phyloP scores from a whole-genome alignment of 2,888 invertebrate species.

The Yponomeuta evonymella region DNA sequence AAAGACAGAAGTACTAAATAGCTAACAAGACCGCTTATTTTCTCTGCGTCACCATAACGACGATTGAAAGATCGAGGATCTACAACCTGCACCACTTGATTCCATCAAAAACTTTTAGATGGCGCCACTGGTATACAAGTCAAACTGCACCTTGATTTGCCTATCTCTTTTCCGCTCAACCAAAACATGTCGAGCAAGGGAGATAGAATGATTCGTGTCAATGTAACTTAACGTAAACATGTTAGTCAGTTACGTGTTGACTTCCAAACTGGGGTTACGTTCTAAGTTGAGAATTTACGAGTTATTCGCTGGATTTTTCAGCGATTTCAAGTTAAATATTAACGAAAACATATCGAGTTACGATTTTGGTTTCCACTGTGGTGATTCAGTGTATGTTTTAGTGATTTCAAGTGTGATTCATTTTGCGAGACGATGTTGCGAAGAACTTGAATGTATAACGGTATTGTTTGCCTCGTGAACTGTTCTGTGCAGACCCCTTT shows the following conservation, averaged over 20 bases:
- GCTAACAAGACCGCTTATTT: background rate
- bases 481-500: conserved; percentile 26
- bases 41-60: background rate
- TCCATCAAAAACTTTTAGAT: conserved; percentile 19
- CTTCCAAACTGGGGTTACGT: conserved; percentile 41
- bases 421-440: conserved; percentile 32
- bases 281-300: conserved; percentile 16
- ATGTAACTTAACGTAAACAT: conserved; percentile 59
- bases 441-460: conserved; percentile 48
- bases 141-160: conserved; percentile 24
- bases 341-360: background rate
- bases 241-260: conserved; percentile 47
- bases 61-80: background rate
- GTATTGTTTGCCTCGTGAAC: conserved; percentile 51
- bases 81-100: background rate
- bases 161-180: conserved; percentile 27
- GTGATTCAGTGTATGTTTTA: conserved; percentile 21
- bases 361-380: background rate
- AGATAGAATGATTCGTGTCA: conserved; percentile 37
- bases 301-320: conserved; percentile 16
- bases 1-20: background rate
- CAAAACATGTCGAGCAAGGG: conserved; percentile 25
- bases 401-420: conserved; percentile 16
- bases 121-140: background rate
- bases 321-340: background rate